Conservation (phyloP, 92 coral and sea anemone genomes). For the Zoanthus gigantus region DNA sequence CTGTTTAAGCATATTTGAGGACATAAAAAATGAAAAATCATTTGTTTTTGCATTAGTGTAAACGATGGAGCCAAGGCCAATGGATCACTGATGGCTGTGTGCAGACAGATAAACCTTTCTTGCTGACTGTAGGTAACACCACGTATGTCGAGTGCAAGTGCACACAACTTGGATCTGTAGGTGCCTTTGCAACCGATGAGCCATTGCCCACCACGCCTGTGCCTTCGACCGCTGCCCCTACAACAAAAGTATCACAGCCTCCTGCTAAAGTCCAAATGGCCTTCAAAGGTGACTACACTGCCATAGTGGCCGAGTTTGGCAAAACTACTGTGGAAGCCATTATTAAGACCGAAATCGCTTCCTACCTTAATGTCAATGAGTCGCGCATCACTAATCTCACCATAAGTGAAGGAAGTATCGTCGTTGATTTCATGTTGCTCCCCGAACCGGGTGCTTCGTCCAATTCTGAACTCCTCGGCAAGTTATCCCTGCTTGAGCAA, state of each 20-base stretch:
- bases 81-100: conserved; percentile 67
- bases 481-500: conserved; percentile 39
- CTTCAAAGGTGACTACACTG: conserved; percentile 30
- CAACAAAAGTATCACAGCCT: conserved; percentile 1
- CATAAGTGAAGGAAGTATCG: conserved; percentile 65
- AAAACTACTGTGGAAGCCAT: conserved; percentile 32
- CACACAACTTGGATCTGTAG: conserved; percentile 58
- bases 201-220: conserved; percentile 37
- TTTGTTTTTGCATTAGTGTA: conserved; percentile 47
- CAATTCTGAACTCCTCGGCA: conserved; percentile 33
- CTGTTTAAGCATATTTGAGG: too few relatives aligned
- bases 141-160: conserved; percentile 73
- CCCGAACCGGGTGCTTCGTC: conserved; percentile 44
- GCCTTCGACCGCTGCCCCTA: conserved; percentile 23
- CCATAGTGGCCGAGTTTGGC: conserved; percentile 22
- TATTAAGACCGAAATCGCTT: conserved; percentile 24
- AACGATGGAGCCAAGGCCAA: conserved; percentile 50
- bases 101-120: conserved; percentile 31
- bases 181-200: conserved; percentile 59
- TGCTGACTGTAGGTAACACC: conserved; percentile 43
- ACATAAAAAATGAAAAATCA: too few relatives aligned
- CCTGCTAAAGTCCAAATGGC: conserved; percentile 23
- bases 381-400: conserved; percentile 60
- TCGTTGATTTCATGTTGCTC: conserved; percentile 56
- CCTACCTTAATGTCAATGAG: conserved; percentile 40